Conservation (phyloP, 37 sponge, comb jelly and placozoan species). For the Cliona cf. orientalis region DNA sequence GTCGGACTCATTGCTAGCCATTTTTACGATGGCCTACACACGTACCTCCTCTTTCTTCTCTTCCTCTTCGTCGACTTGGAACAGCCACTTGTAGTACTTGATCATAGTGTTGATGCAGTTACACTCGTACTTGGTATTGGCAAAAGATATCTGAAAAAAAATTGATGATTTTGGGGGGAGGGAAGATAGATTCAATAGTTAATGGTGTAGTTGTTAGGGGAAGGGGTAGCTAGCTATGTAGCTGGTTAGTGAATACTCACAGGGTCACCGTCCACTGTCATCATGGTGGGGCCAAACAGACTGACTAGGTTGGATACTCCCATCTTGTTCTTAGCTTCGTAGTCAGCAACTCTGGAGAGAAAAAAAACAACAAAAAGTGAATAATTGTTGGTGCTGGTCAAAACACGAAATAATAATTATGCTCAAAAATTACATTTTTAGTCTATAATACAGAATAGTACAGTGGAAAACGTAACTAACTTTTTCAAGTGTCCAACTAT, state of each 20-base stretch:
- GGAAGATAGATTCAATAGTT: background rate
- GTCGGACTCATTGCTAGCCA: background rate
- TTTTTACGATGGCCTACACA: background rate
- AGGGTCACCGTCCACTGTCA: conserved; percentile 82
- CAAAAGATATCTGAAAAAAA: conserved; percentile 41
- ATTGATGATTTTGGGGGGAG: background rate
- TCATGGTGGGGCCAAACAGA: conserved; percentile 84
- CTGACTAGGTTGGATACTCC: conserved; percentile 49
- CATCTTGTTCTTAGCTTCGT: conserved; percentile 78
- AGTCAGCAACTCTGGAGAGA: conserved; percentile 50
- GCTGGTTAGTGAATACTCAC: conserved; percentile 33
- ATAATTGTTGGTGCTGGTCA: background rate
- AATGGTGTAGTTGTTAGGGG: background rate
- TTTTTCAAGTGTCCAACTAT: conserved; percentile 65
- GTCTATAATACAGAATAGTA: background rate
- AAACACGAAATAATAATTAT: background rate
- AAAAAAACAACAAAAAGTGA: no score
- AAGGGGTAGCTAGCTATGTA: background rate
- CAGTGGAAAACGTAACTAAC: conserved; percentile 26
- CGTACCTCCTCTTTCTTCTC: conserved; percentile 60
- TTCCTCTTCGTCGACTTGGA: conserved; percentile 61
- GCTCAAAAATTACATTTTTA: background rate
- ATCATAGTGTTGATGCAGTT: conserved; percentile 61
- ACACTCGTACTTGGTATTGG: conserved; percentile 34
- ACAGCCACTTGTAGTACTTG: conserved; percentile 71